Evolutionary conservation across 2,113 vertebrate genomes (phyloP).

Genomic region (Laterallus jamaicensis): DNA sequence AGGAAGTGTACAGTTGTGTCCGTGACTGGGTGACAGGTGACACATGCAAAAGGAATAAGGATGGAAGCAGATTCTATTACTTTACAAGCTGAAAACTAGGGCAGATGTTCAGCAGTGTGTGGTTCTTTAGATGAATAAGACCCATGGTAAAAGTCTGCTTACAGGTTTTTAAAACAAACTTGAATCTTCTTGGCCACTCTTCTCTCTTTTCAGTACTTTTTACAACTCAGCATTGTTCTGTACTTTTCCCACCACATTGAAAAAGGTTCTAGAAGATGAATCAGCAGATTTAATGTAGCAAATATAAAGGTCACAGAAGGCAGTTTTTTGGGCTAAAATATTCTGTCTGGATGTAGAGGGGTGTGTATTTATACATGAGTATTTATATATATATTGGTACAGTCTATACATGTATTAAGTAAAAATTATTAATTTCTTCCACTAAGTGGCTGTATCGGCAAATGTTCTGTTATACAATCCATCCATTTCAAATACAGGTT

Average conservation of each 20-base stretch:
- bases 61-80: not conserved
- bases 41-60: not conserved
- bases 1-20: not conserved
- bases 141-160: not conserved
- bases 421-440: not conserved
- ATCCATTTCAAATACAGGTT: not conserved
- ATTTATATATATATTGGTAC: not conserved
- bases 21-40: fast-evolving
- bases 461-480: not conserved
- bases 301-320: not conserved
- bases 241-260: not conserved
- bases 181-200: not conserved
- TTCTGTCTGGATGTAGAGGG: not conserved
- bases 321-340: not conserved
- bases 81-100: not conserved
- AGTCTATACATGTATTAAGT: not conserved
- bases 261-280: not conserved
- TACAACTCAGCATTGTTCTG: not conserved
- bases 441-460: not conserved
- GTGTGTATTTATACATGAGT: not conserved
- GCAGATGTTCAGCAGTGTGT: not conserved
- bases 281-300: not conserved
- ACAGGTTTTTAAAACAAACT: not conserved
- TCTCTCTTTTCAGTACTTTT: not conserved
- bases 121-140: not conserved